These are phyloP conservation scores for Ataeniobius toweri DNA, from an alignment of 2,797 vertebrate species.

Conservation along the genomic window DNA sequence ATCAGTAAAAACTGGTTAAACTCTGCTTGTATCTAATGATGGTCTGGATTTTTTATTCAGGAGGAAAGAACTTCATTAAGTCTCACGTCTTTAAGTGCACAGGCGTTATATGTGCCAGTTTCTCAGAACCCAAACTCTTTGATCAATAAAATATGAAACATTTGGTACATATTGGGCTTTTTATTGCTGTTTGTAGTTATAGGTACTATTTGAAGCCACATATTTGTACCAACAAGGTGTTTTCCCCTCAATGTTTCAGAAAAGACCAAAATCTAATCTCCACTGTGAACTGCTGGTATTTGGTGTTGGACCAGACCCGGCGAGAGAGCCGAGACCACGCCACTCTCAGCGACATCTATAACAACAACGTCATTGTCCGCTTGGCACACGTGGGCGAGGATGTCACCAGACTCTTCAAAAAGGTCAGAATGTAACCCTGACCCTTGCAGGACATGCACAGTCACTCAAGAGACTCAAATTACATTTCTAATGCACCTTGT, in stretches of 20 bases:
- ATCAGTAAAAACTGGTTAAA: constrained; percentile 20
- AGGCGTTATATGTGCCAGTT: background rate
- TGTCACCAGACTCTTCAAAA: constrained; percentile 98
- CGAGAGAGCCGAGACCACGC: constrained; percentile 96
- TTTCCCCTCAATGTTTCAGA: constrained; percentile 71
- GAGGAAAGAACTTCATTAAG: constrained; percentile 2
- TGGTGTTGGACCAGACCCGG: constrained; percentile 95
- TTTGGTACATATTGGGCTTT: background rate
- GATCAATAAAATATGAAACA: background rate
- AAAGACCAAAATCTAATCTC: constrained; percentile 97
- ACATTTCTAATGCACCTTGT: constrained; percentile 25
- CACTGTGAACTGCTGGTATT: constrained; percentile 98
- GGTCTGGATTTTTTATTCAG: constrained; percentile 1
- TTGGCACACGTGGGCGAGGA: constrained; percentile 97
- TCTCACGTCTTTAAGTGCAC: constrained; percentile 2
- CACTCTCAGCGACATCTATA: constrained; percentile 97
- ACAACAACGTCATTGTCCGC: constrained; percentile 97
- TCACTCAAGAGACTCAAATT: constrained; percentile 17
- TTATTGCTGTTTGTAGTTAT: background rate
- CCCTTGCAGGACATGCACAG: constrained; percentile 27
- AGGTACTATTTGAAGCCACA: background rate
- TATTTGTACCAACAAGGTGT: constrained; percentile 11
- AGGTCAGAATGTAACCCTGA: constrained; percentile 81
- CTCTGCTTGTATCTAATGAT: constrained; percentile 23
- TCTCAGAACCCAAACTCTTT: background rate